Base-by-base conservation (phyloP, 2,113 vertebrate species). In the Mormoops blainvillei region DNA sequence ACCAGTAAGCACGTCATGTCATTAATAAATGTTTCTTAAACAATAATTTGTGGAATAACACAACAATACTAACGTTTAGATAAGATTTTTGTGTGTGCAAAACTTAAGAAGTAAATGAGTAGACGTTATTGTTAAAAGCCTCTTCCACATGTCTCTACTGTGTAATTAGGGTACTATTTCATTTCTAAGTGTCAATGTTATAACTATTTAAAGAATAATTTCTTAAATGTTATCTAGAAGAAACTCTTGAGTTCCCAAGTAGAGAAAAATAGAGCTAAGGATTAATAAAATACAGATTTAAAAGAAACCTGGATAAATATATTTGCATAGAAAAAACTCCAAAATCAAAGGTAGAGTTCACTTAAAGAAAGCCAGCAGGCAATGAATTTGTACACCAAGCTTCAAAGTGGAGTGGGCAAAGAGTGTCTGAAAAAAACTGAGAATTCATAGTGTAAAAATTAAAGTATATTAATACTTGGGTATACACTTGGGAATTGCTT, bases 151-250 rank as follows among this genome's bases (percentile, higher is more conserved):
- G 52, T 85, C 20, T 73, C 36, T 68, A 74, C 5, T 24, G 41
- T 63, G 18, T 81, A 87, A 80, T 83, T 77, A 83, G 45, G 71
- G 24, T 70, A 76, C 20, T 36, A 76, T 63, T 85, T n/a, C 19
- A 71, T 56, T 76, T 74, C 50, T 92, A 12, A 26, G 56, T 43
- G 28, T 26, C 89, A 77, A 68, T 87, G 24, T 87, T 94, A 67
- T 31, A 77, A 20, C 15, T 73, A 70, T 80, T 86, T 80, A 80
- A 63, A 87, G 4, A 15, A 43, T 43, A 33, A 15, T 73, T 94
- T 94, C 33, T 95, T 89, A 95, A 94, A 87, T 43, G 22, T 33
- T 85, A 81, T 76, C 58, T 95, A 43, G 24, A 92, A 78, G 31
- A 89, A 78, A 22, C 20, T 86, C 14, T 94, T 92, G n/a, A 77